These are phyloP conservation scores for Germaria angustata DNA, from an alignment of 2,888 invertebrate species.

Conservation along the genomic window DNA sequence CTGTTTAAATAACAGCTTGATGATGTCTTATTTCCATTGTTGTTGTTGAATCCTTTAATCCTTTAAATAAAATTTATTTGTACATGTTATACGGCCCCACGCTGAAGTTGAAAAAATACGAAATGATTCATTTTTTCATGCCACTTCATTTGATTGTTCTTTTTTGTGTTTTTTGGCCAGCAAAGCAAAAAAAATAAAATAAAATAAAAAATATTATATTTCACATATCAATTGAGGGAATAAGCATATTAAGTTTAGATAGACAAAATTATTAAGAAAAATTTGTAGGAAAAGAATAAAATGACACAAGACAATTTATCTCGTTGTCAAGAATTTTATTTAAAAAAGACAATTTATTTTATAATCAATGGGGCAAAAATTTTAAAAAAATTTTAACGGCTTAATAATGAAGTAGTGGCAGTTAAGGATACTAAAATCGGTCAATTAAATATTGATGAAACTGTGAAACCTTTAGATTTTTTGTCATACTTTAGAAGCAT, in stretches of 20 bases:
- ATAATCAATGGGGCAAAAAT: no score
- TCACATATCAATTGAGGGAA: neutral
- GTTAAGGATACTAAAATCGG: no score
- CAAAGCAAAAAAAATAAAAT: neutral
- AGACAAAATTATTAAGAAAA: neutral
- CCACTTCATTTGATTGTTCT: no score
- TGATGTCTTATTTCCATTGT: neutral
- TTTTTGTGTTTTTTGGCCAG: neutral
- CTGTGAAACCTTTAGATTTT: no score
- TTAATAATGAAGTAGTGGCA: no score
- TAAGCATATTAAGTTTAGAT: neutral
- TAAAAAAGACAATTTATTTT: no score
- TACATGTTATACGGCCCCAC: neutral
- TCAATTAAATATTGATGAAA: no score
- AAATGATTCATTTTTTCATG: neutral
- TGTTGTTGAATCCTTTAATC: slow-evolving; percentile 27
- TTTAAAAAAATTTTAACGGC: no score
- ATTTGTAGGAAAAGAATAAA: neutral
- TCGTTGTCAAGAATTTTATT: neutral
- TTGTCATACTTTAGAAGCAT: no score
- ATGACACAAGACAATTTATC: neutral
- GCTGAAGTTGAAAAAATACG: neutral
- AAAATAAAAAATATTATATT: neutral
- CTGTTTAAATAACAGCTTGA: slow-evolving; percentile 9
- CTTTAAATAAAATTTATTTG: neutral